A percentile compares a stretch with the other conserved stretches of the same genome.
These are phyloP conservation scores for Nomia melanderi DNA, from an alignment of 1,140 invertebrate species.

Conservation along the genomic window DNA sequence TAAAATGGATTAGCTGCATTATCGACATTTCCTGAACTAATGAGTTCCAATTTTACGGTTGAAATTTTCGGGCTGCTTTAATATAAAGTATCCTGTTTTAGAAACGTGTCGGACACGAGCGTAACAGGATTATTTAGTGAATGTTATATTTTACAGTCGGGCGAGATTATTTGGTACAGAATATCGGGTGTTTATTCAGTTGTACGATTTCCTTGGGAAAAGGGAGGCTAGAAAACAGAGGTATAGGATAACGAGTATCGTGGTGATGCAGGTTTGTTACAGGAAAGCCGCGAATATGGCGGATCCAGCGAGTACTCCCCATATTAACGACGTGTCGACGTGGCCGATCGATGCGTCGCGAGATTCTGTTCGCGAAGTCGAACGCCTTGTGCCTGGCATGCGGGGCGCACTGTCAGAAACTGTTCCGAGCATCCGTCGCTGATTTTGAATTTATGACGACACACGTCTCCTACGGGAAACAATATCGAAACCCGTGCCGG, in stretches of 20 bases:
- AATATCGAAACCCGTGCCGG: conserved; percentile 47
- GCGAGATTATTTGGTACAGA: no score
- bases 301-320: not conserved
- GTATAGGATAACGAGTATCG: not conserved
- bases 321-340: not conserved
- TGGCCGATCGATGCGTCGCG: not conserved
- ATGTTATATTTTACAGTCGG: no score
- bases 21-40: no score
- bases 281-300: not conserved
- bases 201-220: no score
- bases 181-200: no score
- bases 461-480: conserved; percentile 38
- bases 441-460: conserved; percentile 56
- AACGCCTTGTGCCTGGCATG: conserved; percentile 30
- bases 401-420: conserved; percentile 41
- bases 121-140: no score
- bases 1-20: no score
- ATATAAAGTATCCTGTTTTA: no score
- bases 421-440: conserved; percentile 35
- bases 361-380: conserved; percentile 23
- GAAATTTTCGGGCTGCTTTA: no score
- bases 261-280: not conserved
- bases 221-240: no score
- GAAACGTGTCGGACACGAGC: no score
- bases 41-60: no score